Base-by-base conservation (phyloP, 2,113 vertebrate species). In the Carollia perspicillata region DNA sequence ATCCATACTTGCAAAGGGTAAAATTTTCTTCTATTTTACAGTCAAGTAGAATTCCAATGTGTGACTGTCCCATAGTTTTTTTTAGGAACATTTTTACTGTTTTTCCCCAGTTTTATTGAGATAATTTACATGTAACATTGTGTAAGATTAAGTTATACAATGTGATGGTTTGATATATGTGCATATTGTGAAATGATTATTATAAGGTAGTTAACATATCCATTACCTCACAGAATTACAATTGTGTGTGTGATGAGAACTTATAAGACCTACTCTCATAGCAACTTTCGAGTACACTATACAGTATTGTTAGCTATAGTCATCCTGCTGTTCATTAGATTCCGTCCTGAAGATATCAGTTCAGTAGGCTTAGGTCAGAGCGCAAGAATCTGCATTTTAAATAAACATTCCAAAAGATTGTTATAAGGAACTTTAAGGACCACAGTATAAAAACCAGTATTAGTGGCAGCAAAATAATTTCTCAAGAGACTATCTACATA, bases 381-480 rank as follows among this genome's bases (percentile, higher is more conserved):
- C 5, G 20, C 30, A 84, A 63, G 47, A 90, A 23, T 49, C 65
- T 66, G 35, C 28, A 81, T 83, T 95, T 78, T 89, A 93, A 88
- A 13, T 77, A 63, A 49, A 7, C 18, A 84, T 58, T 63, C 80
- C 35, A 69, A 23, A 20, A 55, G 47, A 51, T 42, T 74, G 51
- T 75, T 72, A 51, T 33, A 69, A 78, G 53, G 68, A 91, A 71
- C n/a, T 92, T 71, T 65, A 68, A 91, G n/a, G 26, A 68, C 17
- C 30, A 71, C 33, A 53, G 37, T 53, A 80, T 81, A 0, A 90
- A 92, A 94, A 86, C 53, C 22, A 63, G 26, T 74, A 17, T 44
- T 74, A 74, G 49, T 84, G 26, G 26, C 20, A 84, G 28, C 37
- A 93, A 96, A 96, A 92, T 49, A 71, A 88, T 51, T 84, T 96